Base-by-base conservation (phyloP, 2,797 vertebrate species). In the Echiichthys vipera region DNA sequence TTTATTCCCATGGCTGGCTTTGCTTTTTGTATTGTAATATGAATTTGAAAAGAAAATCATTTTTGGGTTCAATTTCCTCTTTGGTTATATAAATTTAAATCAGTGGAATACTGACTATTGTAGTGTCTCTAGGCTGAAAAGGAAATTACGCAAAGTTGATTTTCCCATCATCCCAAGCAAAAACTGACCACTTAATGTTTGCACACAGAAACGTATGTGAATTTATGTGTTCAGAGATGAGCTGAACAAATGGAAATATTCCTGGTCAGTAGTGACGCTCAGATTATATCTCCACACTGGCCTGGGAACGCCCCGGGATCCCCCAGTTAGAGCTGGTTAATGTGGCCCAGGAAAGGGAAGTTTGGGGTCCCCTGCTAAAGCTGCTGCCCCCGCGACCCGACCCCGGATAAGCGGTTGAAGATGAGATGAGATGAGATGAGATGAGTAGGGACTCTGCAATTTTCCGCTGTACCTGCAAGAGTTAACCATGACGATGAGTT, bases 391-490 rank as follows among this genome's bases (percentile, higher is more conserved):
- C n/a, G n/a, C n/a, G n/a, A n/a, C n/a, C n/a, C n/a, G n/a, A n/a
- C n/a, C n/a, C n/a, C n/a, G n/a, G n/a, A n/a, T n/a, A n/a, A n/a
- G n/a, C n/a, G n/a, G n/a, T n/a, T n/a, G n/a, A n/a, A n/a, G n/a
- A n/a, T n/a, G n/a, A n/a, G n/a, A n/a, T n/a, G n/a, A n/a, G n/a
- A n/a, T n/a, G n/a, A n/a, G n/a, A n/a, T n/a, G n/a, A n/a, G n/a
- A n/a, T n/a, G n/a, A n/a, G n/a, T 24, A 13, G 39, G 3, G 5
- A 51, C 34, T 29, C 7, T n/a, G 30, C 7, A 4, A 20, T 36
- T 50, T 27, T 30, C 3, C 18, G 36, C 18, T 40, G 77, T 92
- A 99, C 98, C 96, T 99, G 98, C 98, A 99, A 74, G 92, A 54
- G 0, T 95, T 94, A 57, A 99, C 88, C 0, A 94, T 50, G 71